Evolutionary conservation across 2,888 invertebrate genomes (phyloP).

Genomic region (Galeruca laticollis): DNA sequence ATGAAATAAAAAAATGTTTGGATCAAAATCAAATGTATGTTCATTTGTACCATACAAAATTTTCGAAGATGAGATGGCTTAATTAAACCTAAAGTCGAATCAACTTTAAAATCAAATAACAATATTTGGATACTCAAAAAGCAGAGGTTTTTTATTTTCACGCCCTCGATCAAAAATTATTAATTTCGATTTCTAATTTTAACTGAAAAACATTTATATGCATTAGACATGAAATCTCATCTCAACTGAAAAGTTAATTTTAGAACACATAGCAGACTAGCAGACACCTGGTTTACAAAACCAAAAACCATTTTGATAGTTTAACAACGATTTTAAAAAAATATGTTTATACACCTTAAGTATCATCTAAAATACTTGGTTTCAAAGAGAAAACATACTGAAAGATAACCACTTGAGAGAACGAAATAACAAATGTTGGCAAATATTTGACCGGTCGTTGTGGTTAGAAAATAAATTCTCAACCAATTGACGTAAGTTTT

Average conservation of each 20-base stretch:
- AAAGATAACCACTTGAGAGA: background rate
- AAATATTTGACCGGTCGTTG: constrained; percentile 14
- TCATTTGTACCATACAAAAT: too few relatives aligned
- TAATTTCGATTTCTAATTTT: too few relatives aligned
- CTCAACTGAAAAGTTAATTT: background rate
- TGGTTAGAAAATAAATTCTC: constrained; percentile 9
- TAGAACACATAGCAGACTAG: background rate
- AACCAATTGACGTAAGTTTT: constrained; percentile 11
- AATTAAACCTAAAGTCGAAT: too few relatives aligned
- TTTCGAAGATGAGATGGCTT: too few relatives aligned
- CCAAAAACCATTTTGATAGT: background rate
- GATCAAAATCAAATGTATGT: too few relatives aligned
- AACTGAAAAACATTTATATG: background rate
- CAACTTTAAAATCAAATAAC: too few relatives aligned
- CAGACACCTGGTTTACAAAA: background rate
- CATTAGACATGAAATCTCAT: background rate
- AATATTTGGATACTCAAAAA: too few relatives aligned
- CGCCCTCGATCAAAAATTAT: too few relatives aligned
- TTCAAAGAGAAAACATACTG: background rate
- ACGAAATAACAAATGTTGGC: constrained; percentile 6
- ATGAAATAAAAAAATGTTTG: too few relatives aligned
- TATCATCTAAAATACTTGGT: background rate
- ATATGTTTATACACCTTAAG: background rate
- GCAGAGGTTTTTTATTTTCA: too few relatives aligned
- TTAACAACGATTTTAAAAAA: too few relatives aligned